Base-by-base conservation (phyloP, 1,140 invertebrate genomes). In the Bombus superbus region DNA sequence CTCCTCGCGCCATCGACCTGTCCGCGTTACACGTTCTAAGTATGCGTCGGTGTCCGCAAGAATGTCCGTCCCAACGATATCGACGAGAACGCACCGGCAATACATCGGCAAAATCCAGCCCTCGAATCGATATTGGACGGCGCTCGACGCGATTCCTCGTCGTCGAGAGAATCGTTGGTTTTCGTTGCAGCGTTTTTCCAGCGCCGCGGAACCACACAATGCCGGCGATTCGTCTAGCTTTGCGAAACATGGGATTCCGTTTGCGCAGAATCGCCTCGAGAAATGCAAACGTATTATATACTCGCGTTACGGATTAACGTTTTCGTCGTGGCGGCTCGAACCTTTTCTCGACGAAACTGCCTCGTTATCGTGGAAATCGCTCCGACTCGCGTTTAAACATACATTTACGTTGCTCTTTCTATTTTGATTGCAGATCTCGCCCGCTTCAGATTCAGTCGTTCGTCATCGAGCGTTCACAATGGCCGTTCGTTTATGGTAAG, bases 401-500 rank as follows among this genome's bases (percentile, higher is more conserved):
- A 42, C 25, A 42, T 15, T 15, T 8, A 42, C 69, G 22, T 28
- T 40, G 11, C 13, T 3, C 40, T 40, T 42, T 40, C 11, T 88
- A 83, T 44, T 91, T 78, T 92, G 86, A 42, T 92, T 89, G 62
- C 92, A 94, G 93, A 91, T 92, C 82, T 62, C 62, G 59, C n/a
- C 42, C 15, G 44, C 42, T 72, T 72, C 74, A 62, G 79, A 77
- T 64, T 62, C 69, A 78, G 57, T 79, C 82, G 76, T 81, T 89
- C 57, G 71, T 76, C 88, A 78, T 75, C 87, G 78, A 85, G 42
- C 85, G 76, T 91, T 83, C 93, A 93, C 91, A 91, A 94, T 94
- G 93, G 91, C 86, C 86, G 83, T 42, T 72, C 74, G 79, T 92
- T 94, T 94, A 94, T 94, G 93, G 93, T 94, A 79, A 94, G 93